Evolutionary conservation across 2,888 invertebrate species (phyloP), one percentile per base, ranked within the genome.

Genomic region (Dromius quadrimaculatus): DNA sequence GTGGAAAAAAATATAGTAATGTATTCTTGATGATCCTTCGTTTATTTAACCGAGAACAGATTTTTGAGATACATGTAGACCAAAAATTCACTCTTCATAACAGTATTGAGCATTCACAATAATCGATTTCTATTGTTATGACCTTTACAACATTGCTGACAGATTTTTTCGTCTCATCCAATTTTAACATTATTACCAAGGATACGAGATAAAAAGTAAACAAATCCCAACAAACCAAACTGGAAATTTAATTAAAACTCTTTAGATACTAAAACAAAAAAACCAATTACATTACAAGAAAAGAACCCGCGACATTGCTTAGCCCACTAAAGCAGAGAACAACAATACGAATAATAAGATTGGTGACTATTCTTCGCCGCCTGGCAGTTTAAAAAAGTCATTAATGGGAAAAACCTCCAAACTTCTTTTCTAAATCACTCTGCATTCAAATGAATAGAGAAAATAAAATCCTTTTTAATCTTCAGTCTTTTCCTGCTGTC

Each of bases 381-480:
- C 23, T 23, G 23, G 47, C 47, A 50, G 23, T 50, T 50, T 50
- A 50, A 50, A 50, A 23, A 50, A 50, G 47, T 50, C 47, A 50
- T 50, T 50, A 50, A 50, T 50, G 47, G 47, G 45, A 19, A 50
- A 50, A 50, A 50, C 47, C 47, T 22, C 47, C 47, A 50, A 50
- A 50, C 23, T 50, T 50, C 47, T n/a, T 50, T 50, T 50, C 47
- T 50, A 50, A 50, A 50, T 50, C 47, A 50, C 47, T 50, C 47
- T 11, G 11, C 47, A 50, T 50, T 50, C 47, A 50, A 50, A 50
- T 50, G 47, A 50, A 50, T 50, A 50, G 47, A 50, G 47, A 50
- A 50, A 50, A 50, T 50, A 50, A 50, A 50, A 50, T 50, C 47
- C 23, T 50, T 50, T 22, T 23, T 11, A 22, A 23, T n/a, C 11